Base-by-base conservation (phyloP, 2,113 vertebrate genomes). In the Muntiacus muntjak region DNA sequence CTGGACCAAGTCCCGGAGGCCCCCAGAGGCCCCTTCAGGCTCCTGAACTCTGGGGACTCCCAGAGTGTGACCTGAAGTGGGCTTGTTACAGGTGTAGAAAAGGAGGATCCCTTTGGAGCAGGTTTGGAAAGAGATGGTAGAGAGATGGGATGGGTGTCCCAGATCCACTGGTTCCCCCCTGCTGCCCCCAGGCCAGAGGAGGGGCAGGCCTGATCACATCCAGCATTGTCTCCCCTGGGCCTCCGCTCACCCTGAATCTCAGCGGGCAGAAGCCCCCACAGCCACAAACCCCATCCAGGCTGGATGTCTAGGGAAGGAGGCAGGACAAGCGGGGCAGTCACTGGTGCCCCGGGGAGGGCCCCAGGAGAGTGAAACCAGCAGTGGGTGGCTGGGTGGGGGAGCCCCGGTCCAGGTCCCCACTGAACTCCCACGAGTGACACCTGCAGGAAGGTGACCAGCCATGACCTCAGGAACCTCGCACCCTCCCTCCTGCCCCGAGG, bases 241-340 rank as follows among this genome's bases (percentile, higher is more conserved):
- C 23, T 50, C 55, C 26, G 4, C 76, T 81, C 11, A 7, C 17
- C n/a, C 52, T 6, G 2, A 30, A 54, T 67, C n/a, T 87, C 54
- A 5, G 26, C 0, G 1, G 33, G 17, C 21, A 6, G 62, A 2
- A 5, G 45, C 19, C 58, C 71, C 64, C 58, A 10, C 0, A 25
- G 88, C 19, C 30, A 58, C 71, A 43, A 54, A 64, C 19, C 3
- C 71, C 1, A 3, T 7, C 33, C 23, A 21, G 19, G 6, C 15
- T 36, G 26, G 47, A 57, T 2, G 7, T 45, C 79, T 9, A 2
- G 25, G 36, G 33, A 57, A 82, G 64, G 33, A 82, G 36, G 25
- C 19, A 25, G 71, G 58, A 23, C 45, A 54, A 26, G 40, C 26
- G 1, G 21, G 45, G 33, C 7, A 2, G 21, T 28, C 45, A 11